These are phyloP conservation scores for Myrmecophaga tridactyla DNA, from an alignment of 2,113 vertebrate genomes.

Conservation along the genomic window DNA sequence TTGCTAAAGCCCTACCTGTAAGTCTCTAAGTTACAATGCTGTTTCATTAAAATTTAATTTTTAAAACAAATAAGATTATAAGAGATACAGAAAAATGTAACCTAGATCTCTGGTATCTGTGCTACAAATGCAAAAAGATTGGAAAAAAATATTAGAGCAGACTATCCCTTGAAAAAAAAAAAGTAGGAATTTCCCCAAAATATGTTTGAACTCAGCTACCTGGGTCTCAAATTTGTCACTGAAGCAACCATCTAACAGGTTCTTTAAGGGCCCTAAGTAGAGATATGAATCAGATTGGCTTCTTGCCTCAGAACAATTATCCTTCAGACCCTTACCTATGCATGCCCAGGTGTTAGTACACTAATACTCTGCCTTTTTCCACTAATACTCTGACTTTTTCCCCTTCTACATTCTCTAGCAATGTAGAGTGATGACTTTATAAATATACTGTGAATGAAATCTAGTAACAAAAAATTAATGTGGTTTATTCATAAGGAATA, in stretches of 20 bases:
- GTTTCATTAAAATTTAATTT: neutral
- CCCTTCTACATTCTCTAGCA: conserved; percentile 54
- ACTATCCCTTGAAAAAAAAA: neutral
- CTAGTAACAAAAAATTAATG: conserved; percentile 44
- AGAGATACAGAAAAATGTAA: conserved; percentile 24
- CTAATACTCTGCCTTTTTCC: neutral
- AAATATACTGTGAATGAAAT: conserved; percentile 29
- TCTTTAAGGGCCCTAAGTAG: conserved; percentile 44
- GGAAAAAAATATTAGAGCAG: neutral
- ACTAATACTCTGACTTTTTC: neutral
- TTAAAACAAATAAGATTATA: neutral
- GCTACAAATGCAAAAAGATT: neutral
- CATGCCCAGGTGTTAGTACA: conserved; percentile 61
- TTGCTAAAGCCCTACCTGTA: neutral
- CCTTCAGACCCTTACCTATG: neutral
- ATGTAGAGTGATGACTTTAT: conserved; percentile 42
- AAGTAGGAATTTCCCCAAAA: neutral
- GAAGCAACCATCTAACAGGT: conserved; percentile 44
- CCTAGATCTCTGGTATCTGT: neutral
- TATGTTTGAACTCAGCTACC: neutral
- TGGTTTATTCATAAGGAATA: conserved; percentile 75
- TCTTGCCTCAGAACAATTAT: neutral
- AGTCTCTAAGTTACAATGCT: neutral
- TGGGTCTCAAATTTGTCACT: conserved; percentile 40
- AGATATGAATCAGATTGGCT: conserved; percentile 29